Percentiles rank a stretch among this genome's conserved stretches.
Evolutionary conservation across 2,113 vertebrate genomes (phyloP).

Genomic region (Mobula hypostoma): DNA sequence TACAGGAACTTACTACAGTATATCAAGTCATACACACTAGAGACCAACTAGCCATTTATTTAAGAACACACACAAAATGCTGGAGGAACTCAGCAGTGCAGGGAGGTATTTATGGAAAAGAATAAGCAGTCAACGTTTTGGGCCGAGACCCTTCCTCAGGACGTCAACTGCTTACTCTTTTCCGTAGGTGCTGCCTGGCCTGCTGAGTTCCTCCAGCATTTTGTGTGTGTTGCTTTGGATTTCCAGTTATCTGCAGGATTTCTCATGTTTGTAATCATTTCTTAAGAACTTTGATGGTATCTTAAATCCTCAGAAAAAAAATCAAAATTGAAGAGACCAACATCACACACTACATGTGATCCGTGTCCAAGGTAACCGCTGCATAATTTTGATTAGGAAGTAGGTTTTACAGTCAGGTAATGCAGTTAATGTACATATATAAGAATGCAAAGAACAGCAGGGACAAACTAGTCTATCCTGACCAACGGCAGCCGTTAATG

Average conservation of each 20-base stretch:
- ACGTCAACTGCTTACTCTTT: too few relatives aligned
- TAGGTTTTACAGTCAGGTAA: conserved; percentile 17
- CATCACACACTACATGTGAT: not conserved
- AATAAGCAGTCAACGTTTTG: too few relatives aligned
- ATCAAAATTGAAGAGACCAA: not conserved
- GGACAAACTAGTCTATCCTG: conserved; percentile 7
- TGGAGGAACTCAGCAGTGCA: too few relatives aligned
- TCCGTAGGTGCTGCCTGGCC: too few relatives aligned
- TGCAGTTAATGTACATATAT: conserved; percentile 27
- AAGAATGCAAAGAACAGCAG: conserved; percentile 35
- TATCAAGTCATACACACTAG: not conserved
- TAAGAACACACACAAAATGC: too few relatives aligned
- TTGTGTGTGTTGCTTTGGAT: too few relatives aligned
- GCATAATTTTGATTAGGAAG: conserved; percentile 20
- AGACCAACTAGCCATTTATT: too few relatives aligned
- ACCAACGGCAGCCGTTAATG: not conserved
- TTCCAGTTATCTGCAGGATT: too few relatives aligned
- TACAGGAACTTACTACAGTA: not conserved
- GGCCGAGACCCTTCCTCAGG: too few relatives aligned
- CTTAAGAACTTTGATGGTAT: not conserved
- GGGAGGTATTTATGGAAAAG: too few relatives aligned
- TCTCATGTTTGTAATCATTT: not conserved
- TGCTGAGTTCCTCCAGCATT: too few relatives aligned
- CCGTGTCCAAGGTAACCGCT: not conserved
- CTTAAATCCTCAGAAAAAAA: not conserved